Conservation (phyloP, 2,888 invertebrate species). For the Acrobasis repandana region DNA sequence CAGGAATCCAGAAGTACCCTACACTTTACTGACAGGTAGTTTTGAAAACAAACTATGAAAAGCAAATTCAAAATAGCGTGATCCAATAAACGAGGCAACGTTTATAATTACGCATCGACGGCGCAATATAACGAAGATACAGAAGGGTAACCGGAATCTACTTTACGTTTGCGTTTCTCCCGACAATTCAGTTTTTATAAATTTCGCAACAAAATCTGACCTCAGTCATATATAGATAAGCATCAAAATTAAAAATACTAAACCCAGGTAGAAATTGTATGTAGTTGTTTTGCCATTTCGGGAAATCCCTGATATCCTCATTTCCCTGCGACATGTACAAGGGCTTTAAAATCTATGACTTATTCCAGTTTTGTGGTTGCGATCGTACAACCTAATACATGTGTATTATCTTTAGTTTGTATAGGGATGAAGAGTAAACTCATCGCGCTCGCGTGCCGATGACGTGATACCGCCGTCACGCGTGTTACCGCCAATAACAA, state of each 20-base stretch:
- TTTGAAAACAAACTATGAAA: conserved; percentile 6
- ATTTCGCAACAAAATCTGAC: no score
- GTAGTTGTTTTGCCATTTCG: no score
- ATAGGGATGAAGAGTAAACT: conserved; percentile 55
- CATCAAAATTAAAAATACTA: no score
- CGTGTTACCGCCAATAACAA: conserved; percentile 74
- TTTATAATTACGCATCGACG: conserved; percentile 55
- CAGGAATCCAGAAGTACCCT: neutral
- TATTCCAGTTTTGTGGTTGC: no score
- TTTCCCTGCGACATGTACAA: no score
- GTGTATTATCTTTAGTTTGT: neutral
- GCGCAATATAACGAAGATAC: neutral
- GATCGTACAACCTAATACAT: neutral
- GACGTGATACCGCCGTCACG: conserved; percentile 76
- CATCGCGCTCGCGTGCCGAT: conserved; percentile 73
- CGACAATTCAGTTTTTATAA: no score
- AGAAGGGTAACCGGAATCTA: neutral
- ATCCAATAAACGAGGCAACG: conserved; percentile 46
- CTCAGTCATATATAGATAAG: no score
- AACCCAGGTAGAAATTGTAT: no score
- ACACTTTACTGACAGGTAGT: neutral
- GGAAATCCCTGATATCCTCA: no score
- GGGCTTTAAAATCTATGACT: no score
- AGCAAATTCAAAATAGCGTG: conserved; percentile 37
- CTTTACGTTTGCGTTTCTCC: no score